Percentiles rank a stretch among this genome's conserved stretches.
Evolutionary conservation across 2,888 invertebrate genomes (phyloP).

Genomic region (Lithophane semibrunnea): DNA sequence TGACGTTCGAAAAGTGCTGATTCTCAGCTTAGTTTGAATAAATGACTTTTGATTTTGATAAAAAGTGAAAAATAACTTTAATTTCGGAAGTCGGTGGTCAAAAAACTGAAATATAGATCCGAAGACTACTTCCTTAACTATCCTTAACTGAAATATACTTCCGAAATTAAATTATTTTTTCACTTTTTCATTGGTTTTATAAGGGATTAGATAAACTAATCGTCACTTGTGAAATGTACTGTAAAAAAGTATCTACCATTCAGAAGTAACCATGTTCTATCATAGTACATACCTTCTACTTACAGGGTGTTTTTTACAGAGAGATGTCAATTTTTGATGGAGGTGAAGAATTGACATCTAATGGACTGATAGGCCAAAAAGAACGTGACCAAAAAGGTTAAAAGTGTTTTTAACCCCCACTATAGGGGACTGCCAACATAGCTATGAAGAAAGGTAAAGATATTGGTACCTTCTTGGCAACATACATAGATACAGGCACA

Average conservation of each 20-base stretch:
- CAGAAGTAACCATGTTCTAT: no score
- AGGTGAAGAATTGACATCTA: constrained; percentile 12
- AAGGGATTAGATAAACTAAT: neutral
- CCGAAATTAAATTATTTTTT: no score
- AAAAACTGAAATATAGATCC: no score
- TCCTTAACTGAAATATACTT: no score
- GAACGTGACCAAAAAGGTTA: constrained; percentile 1
- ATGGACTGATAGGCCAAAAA: neutral
- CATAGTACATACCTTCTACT: no score
- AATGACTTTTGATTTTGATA: no score
- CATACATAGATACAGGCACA: neutral
- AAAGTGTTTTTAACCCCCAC: neutral
- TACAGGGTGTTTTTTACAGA: neutral
- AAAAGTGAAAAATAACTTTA: no score
- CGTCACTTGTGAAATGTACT: neutral
- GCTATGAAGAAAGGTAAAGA: neutral
- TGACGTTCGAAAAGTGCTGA: no score
- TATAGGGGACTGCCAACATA: neutral
- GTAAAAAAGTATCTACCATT: neutral
- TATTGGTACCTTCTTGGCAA: neutral
- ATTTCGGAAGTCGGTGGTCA: no score
- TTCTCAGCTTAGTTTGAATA: no score
- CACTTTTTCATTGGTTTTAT: no score
- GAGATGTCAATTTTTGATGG: constrained; percentile 17
- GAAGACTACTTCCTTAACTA: no score